Conservation (phyloP, 1,140 invertebrate species). For the Hypsibius dujardini region DNA sequence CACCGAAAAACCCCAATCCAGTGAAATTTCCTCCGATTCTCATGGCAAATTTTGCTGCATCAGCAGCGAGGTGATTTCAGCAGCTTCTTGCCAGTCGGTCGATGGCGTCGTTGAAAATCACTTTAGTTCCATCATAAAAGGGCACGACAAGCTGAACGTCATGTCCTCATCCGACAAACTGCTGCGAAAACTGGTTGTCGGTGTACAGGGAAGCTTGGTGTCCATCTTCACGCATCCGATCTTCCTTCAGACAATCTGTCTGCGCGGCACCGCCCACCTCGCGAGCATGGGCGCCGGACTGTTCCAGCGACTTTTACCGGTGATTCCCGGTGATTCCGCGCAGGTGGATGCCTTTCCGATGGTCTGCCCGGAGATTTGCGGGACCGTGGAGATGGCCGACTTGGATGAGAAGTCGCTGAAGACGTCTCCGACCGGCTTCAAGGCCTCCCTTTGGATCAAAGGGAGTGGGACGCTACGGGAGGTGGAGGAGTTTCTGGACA, state of each 20-base stretch:
- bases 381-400: no score
- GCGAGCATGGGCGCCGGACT: not conserved
- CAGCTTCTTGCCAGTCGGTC: not conserved
- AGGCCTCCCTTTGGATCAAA: not conserved
- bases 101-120: not conserved
- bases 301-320: no score
- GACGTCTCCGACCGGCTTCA: no score
- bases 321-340: not conserved
- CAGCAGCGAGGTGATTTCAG: not conserved
- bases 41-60: not conserved
- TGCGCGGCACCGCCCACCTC: not conserved
- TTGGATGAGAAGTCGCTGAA: not conserved
- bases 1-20: no score
- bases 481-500: not conserved
- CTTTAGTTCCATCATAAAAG: not conserved
- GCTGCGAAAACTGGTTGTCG: not conserved
- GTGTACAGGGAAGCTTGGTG: slow-evolving; percentile 4
- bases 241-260: not conserved
- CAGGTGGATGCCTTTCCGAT: no score
- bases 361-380: no score
- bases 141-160: not conserved
- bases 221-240: not conserved
- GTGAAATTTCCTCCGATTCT: no score
- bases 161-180: slow-evolving; percentile 9
- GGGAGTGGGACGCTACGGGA: not conserved